Base-by-base conservation (phyloP, 2,888 invertebrate species). In the Rhingia rostrata region DNA sequence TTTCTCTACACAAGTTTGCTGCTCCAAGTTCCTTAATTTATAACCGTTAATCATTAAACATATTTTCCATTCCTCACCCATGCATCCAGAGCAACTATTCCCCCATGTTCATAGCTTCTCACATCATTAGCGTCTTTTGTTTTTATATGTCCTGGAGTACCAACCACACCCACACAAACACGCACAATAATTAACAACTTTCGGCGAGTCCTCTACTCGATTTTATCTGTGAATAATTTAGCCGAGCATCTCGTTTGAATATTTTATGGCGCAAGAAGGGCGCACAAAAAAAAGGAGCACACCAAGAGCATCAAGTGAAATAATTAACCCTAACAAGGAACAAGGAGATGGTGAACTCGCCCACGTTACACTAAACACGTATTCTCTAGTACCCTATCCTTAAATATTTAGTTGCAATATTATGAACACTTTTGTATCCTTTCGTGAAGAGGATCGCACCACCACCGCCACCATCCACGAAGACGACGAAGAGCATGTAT, bases 361-460 rank as follows among this genome's bases (percentile, higher is more conserved):
- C 4, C 12, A 30, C 41, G 12, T 30, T 14, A 6, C 35, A 35
- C 22, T 22, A 22, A 7, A 35, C 56, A 22, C 10, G 49, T 9
- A 9, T 22, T 22, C 22, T 63, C 3, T 5, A 47, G 9, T 3
- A 37, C 41, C 33, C 9, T 58, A 45, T 69, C 41, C 61, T 80
- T 58, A 60, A 70, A 47, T 64, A 79, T 70, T 78, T 58, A 79
- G 64, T 56, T 63, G 63, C 67, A 78, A 73, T 83, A 73, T 78
- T 37, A 47, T 51, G 66, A 12, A 60, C 45, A 75, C 39, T 41
- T 56, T 54, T 33, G 37, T 41, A 80, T 61, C 54, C 43, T 33
- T 64, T 61, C 41, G 51, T 43, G 14, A 14, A 60, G 60, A 22
- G 14, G 43, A 39, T 60, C 49, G 51, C 33, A 61, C 61, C 39